Evolutionary conservation across 1,140 invertebrate genomes (phyloP), one percentile per base, ranked within the genome.

Genomic region (Maconellicoccus hirsutus): DNA sequence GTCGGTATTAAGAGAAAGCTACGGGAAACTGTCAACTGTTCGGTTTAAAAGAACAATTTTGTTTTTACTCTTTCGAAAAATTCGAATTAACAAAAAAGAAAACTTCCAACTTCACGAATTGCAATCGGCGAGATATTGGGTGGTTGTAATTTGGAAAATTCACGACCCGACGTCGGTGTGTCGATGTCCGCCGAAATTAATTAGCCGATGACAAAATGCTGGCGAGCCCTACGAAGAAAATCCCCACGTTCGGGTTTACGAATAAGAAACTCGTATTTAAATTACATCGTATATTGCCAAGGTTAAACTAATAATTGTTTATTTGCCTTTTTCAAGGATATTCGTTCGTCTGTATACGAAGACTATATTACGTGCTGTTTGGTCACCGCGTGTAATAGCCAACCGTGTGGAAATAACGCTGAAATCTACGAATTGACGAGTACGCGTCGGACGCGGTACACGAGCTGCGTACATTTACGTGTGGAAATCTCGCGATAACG

Each of bases 281-380:
- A 52, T 52, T 52, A 52, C 42, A 52, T 52, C 42, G 42, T 52
- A 52, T 19, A 52, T 16, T 16, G 42, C 42, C 12, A 52, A 52
- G 42, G 42, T 52, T 52, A 52, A 8, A 52, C 16, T 52, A 52
- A 52, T 52, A 52, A 52, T 52, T 52, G 42, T 52, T 52, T 52
- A 52, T 52, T 52, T 52, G 42, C 42, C 42, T 52, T 52, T 52
- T 52, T 52, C 42, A 52, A 52, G 42, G 42, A 52, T 52, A 52
- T 52, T 52, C 42, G 42, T 52, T 52, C 42, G 42, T 16, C 42
- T 52, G 42, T 52, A 12, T 33, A 33, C 4, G 42, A 52, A 52
- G 42, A 52, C 42, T 16, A 19, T 16, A 19, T 52, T 52, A 52
- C 42, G 42, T 52, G 42, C 42, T 8, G 42, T 19, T 52, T 52